These are phyloP conservation scores for Acronicta psi DNA, from an alignment of 2,888 invertebrate genomes.

Conservation along the genomic window DNA sequence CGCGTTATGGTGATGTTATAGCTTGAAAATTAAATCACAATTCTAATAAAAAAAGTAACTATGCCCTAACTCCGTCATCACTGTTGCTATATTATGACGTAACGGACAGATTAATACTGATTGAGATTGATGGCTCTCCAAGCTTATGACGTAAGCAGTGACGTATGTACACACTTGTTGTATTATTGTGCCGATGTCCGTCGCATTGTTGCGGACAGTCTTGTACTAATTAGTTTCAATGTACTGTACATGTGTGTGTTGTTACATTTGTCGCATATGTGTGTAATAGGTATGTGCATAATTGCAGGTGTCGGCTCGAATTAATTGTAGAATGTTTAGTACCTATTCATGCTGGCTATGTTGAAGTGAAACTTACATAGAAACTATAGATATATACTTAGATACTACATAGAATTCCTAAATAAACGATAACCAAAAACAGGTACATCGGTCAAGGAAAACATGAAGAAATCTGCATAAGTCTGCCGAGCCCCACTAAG, in stretches of 20 bases:
- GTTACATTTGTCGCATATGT: slow-evolving; percentile 20
- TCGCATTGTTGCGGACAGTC: slow-evolving; percentile 41
- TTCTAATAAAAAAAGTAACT: background rate
- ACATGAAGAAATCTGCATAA: no score
- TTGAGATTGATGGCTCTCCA: slow-evolving; percentile 50
- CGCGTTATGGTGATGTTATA: no score
- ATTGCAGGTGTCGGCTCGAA: slow-evolving; percentile 23
- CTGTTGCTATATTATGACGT: slow-evolving; percentile 19
- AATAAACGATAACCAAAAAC: no score
- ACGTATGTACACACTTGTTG: slow-evolving; percentile 27
- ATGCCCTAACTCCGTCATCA: slow-evolving; percentile 32
- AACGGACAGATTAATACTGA: slow-evolving; percentile 50
- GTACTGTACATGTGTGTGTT: slow-evolving; percentile 12
- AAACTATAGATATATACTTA: no score
- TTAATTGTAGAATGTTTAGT: slow-evolving; percentile 24
- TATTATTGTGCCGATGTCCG: slow-evolving; percentile 41
- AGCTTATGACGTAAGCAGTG: slow-evolving; percentile 50
- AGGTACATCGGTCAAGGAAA: no score
- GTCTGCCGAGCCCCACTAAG: no score
- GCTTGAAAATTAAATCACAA: background rate
- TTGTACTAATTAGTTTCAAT: slow-evolving; percentile 46
- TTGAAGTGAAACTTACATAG: no score
- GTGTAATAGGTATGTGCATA: slow-evolving; percentile 8
- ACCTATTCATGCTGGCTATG: background rate
- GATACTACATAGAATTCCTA: no score